Conservation (phyloP, 2,888 invertebrate genomes). For the Empis livida region DNA sequence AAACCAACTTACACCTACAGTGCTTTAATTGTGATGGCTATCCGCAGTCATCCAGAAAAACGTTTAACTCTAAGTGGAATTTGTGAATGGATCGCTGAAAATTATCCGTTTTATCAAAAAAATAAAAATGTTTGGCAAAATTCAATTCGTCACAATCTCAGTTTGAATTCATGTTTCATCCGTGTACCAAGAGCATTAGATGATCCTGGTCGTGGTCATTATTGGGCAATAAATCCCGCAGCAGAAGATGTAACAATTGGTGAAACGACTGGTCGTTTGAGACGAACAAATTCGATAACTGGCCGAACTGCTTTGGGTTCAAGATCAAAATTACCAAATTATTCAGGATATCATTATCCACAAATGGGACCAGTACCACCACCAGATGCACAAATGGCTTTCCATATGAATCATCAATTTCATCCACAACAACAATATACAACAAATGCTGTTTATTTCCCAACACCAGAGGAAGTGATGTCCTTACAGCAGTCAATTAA, state of each 20-base stretch:
- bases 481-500: constrained; percentile 7
- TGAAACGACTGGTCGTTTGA: constrained; percentile 86
- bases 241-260: constrained; percentile 95
- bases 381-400: constrained; percentile 10
- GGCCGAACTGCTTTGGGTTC: not conserved
- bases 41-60: constrained; percentile 81
- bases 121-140: constrained; percentile 99
- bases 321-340: not conserved
- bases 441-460: constrained; percentile 23
- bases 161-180: constrained; percentile 89
- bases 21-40: constrained; percentile 98
- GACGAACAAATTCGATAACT: constrained; percentile 38
- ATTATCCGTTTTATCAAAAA: constrained; percentile 92
- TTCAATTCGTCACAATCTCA: constrained; percentile 45
- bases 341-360: not conserved
- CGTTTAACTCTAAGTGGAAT: constrained; percentile 86
- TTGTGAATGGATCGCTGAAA: constrained; percentile 93
- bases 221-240: constrained; percentile 95
- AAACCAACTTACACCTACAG: constrained; percentile 97
- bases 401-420: constrained; percentile 9
- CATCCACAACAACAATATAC: constrained; percentile 12
- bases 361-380: not conserved
- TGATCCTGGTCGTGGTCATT: constrained; percentile 97
- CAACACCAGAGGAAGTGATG: constrained; percentile 17
- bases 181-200: constrained; percentile 91